Conservation (phyloP, 2,888 invertebrate genomes). For the Germaria angustata region DNA sequence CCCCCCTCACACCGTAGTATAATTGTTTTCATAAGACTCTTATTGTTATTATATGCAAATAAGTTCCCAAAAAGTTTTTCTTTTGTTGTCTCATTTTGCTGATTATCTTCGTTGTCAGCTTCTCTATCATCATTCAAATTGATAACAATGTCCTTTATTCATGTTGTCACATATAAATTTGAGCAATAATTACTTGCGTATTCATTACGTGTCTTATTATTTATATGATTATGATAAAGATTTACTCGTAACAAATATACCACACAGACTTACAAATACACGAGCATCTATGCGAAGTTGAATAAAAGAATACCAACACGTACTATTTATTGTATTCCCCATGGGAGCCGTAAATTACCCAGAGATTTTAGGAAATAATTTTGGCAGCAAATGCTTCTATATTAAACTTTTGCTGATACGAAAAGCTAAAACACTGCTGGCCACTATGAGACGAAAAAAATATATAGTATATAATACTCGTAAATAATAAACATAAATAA, state of each 20-base stretch:
- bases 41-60: slow-evolving; percentile 12
- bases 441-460: no score
- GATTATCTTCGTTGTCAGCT: neutral
- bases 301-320: neutral
- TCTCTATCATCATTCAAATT: neutral
- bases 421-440: neutral
- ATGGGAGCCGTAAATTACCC: neutral
- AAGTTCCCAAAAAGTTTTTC: slow-evolving; percentile 18
- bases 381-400: neutral
- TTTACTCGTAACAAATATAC: slow-evolving; percentile 8
- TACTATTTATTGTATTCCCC: neutral
- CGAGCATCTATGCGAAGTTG: neutral
- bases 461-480: no score
- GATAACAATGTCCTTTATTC: neutral
- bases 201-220: slow-evolving; percentile 22
- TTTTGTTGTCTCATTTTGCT: slow-evolving; percentile 38
- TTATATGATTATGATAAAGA: slow-evolving; percentile 42
- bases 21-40: slow-evolving; percentile 24
- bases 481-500: no score
- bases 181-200: neutral
- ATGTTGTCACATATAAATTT: neutral
- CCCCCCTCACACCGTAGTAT: no score
- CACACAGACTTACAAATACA: slow-evolving; percentile 3
- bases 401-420: neutral
- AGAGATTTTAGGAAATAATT: neutral